Base-by-base conservation (phyloP, 2,797 vertebrate species). In the Dendrocincla tyrannina region DNA sequence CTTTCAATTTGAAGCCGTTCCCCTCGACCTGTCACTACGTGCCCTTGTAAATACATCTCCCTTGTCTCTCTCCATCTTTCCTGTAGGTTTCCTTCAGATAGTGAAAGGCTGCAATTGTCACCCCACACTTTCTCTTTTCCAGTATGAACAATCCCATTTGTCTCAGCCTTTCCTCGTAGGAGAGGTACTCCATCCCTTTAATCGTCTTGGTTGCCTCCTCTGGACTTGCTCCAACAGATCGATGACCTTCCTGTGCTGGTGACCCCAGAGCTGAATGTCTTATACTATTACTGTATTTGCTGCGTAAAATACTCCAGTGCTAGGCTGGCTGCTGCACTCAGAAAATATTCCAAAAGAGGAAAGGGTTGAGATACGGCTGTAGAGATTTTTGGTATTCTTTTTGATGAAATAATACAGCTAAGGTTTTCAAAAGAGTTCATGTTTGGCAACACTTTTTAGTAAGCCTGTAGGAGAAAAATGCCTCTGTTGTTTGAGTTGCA, bases 261-360 rank as follows among this genome's bases (percentile, higher is more conserved):
- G 30, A n/a, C 22, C 28, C 33, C 52, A 33, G 67, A 53, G 22
- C 46, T 67, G 67, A 11, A 17, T 10, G 6, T 35, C 44, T 59
- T 27, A 8, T 39, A 28, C n/a, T 77, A 20, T 23, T 39, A 2
- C 33, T 22, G 0, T 1, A 4, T 22, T 16, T 77, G 32, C 17
- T 20, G 5, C 5, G 22, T n/a, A 6, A 27, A 25, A 24, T n/a
- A 5, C 13, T 37, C 7, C 15, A 8, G 47, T 30, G 35, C 25
- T 32, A 25, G 50, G 13, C 28, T 41, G 25, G 17, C 23, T 0
- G 0, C 50, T 52, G 8, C 20, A 33, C 55, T 39, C 28, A 9
- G 32, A 24, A 89, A 59, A 12, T 37, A 59, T 8, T 64, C 25
- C 11, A 4, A 3, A 68, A 84, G n/a, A 49, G 18, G 32, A 30